phyloP scores from a whole-genome alignment of 1,140 invertebrate genomes.

The Stegodyphus mimosarum region DNA sequence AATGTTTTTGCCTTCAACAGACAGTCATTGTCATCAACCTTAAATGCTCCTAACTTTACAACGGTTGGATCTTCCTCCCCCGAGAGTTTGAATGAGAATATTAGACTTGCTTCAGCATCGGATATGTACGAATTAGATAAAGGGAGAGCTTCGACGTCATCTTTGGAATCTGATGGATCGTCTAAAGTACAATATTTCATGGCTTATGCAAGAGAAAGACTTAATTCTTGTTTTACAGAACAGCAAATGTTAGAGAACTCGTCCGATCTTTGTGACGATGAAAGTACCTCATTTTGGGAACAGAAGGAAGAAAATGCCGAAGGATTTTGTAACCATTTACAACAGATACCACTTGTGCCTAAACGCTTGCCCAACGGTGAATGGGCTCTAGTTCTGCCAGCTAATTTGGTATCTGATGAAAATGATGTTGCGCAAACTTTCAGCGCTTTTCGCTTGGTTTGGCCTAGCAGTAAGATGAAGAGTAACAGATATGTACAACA shows the following conservation, averaged over 20 bases:
- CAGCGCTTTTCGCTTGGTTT: conserved; percentile 41
- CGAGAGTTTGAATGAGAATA: too few relatives aligned
- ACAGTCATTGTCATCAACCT: not conserved
- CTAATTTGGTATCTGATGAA: not conserved
- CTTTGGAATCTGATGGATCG: too few relatives aligned
- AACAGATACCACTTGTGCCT: conserved; percentile 24
- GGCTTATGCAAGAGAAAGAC: too few relatives aligned
- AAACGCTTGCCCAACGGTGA: conserved; percentile 27
- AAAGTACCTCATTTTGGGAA: too few relatives aligned
- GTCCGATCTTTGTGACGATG: too few relatives aligned
- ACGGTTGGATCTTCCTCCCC: not conserved
- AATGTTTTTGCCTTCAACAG: not conserved
- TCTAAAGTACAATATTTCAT: too few relatives aligned
- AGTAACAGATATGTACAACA: not conserved
- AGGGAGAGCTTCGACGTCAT: too few relatives aligned
- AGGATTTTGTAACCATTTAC: not conserved
- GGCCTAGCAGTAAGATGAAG: not conserved
- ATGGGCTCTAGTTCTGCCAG: conserved; percentile 48
- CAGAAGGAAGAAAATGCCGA: too few relatives aligned
- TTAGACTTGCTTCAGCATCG: too few relatives aligned
- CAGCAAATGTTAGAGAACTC: too few relatives aligned
- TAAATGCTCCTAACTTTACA: not conserved
- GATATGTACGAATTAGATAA: too few relatives aligned
- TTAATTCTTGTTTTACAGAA: too few relatives aligned
- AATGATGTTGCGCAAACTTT: not conserved